phyloP scores from a whole-genome alignment of 2,797 vertebrate genomes.

The Pipistrellus pygmaeus region DNA sequence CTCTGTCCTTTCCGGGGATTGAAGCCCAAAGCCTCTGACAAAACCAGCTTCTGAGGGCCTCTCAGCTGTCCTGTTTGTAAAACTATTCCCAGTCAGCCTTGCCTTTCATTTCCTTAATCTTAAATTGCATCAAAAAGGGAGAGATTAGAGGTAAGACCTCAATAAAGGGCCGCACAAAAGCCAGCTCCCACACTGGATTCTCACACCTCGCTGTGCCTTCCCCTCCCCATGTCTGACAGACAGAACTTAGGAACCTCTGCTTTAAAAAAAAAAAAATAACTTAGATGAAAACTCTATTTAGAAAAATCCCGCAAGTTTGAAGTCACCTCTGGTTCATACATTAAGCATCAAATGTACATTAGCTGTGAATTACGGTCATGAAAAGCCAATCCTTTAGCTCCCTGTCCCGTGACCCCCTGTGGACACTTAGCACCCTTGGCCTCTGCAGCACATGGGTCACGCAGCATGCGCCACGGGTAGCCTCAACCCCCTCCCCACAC shows the following conservation, averaged over 20 bases:
- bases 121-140: constrained; percentile 90
- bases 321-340: constrained; percentile 90
- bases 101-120: constrained; percentile 90
- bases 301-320: constrained; percentile 87
- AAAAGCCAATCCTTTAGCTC: constrained; percentile 90
- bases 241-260: constrained; percentile 84
- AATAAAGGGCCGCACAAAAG: constrained; percentile 89
- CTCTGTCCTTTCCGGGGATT: background rate
- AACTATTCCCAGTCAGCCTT: constrained; percentile 83
- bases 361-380: constrained; percentile 90
- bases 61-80: constrained; percentile 86
- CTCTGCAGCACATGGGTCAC: constrained; percentile 16
- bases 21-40: constrained; percentile 83
- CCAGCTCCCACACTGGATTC: constrained; percentile 84
- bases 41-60: constrained; percentile 78
- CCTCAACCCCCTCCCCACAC: background rate
- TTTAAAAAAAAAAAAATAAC: constrained; percentile 7
- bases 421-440: constrained; percentile 85
- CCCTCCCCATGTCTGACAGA: constrained; percentile 84
- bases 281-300: constrained; percentile 91
- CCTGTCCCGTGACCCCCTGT: constrained; percentile 85
- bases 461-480: background rate
- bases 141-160: constrained; percentile 91
- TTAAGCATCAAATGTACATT: constrained; percentile 91
- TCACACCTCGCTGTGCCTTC: constrained; percentile 84